Conservation (phyloP, 2,888 invertebrate genomes). For the Empis livida region DNA sequence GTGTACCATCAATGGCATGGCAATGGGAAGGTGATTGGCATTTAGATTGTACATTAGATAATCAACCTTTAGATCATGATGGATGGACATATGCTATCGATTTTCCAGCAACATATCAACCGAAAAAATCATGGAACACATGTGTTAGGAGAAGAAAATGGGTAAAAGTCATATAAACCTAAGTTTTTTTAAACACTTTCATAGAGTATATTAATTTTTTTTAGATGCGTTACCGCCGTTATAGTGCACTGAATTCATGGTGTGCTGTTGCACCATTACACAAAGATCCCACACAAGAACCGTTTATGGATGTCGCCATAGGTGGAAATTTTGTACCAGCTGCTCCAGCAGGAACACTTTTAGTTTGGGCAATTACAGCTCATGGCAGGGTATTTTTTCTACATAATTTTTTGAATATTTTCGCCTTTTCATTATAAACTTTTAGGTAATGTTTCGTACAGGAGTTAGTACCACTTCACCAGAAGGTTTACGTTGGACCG, state of each 20-base stretch:
- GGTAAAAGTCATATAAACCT: constrained; percentile 37
- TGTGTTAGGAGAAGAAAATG: constrained; percentile 81
- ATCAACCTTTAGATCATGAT: constrained; percentile 77
- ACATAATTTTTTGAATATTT: too few species aligned
- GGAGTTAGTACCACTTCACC: constrained; percentile 71
- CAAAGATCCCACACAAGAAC: constrained; percentile 81
- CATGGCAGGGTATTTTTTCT: constrained; percentile 56
- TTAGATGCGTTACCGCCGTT: constrained; percentile 56
- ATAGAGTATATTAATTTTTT: not conserved
- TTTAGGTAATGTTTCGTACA: constrained; percentile 70
- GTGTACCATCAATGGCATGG: constrained; percentile 89
- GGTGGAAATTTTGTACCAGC: constrained; percentile 75
- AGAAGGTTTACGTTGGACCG: constrained; percentile 77
- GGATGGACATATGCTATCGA: constrained; percentile 92
- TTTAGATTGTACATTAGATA: constrained; percentile 68
- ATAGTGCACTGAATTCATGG: constrained; percentile 85
- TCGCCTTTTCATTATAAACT: not conserved
- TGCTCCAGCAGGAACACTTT: constrained; percentile 56
- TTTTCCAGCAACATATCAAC: constrained; percentile 71
- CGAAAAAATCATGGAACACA: constrained; percentile 77
- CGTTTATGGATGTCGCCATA: constrained; percentile 81
- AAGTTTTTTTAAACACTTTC: not conserved
- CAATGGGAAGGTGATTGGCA: constrained; percentile 95
- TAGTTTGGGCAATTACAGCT: constrained; percentile 89
- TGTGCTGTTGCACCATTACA: constrained; percentile 80